phyloP scores from a whole-genome alignment of 2,888 invertebrate species.

The Nemotelus nigrinus region DNA sequence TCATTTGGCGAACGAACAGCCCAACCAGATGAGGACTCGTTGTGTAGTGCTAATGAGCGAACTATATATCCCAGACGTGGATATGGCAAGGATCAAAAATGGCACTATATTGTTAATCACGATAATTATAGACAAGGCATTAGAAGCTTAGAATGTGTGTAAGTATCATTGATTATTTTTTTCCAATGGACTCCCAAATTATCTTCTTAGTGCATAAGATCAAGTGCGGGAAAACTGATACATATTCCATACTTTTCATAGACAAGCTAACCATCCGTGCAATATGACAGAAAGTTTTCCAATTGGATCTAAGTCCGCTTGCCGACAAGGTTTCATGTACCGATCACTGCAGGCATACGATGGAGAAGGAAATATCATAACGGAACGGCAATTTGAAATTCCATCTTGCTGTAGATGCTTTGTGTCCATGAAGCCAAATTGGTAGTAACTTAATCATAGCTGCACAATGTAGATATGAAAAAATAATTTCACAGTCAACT shows the following conservation, averaged over 20 bases:
- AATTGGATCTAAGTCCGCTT: conserved; percentile 65
- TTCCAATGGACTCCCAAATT: too few species aligned
- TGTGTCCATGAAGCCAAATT: conserved; percentile 50
- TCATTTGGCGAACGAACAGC: conserved; percentile 66
- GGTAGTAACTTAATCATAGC: not conserved
- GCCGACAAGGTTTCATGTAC: conserved; percentile 69
- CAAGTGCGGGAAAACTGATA: too few species aligned
- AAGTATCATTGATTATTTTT: conserved; percentile 6
- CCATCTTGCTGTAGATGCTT: conserved; percentile 82
- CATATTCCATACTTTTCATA: too few species aligned
- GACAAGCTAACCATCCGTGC: not conserved
- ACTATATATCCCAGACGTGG: conserved; percentile 70
- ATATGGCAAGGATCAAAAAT: conserved; percentile 68
- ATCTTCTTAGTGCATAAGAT: too few species aligned
- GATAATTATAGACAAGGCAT: conserved; percentile 72
- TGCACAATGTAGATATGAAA: too few species aligned
- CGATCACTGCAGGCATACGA: conserved; percentile 67
- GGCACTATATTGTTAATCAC: conserved; percentile 74
- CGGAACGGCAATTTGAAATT: conserved; percentile 69
- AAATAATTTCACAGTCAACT: not conserved
- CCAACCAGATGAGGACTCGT: conserved; percentile 58
- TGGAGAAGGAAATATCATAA: not conserved
- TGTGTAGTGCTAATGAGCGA: conserved; percentile 60
- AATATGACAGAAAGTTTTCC: conserved; percentile 64
- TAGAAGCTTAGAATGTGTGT: conserved; percentile 72